Base-by-base conservation (phyloP, 2,797 vertebrate genomes). In the Gymnoscopelus braueri region DNA sequence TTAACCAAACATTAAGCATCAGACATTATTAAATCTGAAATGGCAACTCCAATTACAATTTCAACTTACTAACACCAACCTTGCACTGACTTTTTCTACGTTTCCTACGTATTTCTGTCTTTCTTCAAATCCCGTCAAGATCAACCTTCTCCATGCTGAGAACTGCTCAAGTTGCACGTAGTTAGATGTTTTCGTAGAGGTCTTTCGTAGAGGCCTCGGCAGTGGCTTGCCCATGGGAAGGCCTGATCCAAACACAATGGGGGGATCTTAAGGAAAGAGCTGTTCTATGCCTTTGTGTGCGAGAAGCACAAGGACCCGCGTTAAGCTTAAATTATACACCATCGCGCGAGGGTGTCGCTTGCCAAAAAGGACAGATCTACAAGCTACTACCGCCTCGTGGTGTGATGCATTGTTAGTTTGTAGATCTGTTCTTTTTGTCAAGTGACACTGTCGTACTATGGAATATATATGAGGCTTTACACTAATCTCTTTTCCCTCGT, bases 401-500 rank as follows among this genome's bases (percentile, higher is more conserved):
- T 35, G 32, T 35, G 32, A 35, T 35, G 4, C 32, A 7, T 35
- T 35, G 32, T 6, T 35, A 35, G 5, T 4, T 5, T 35, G 32
- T 35, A 35, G 32, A 35, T 35, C 32, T 35, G 32, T 35, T 35
- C 32, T 35, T 35, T 35, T 35, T 35, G 32, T 35, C 32, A 35
- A 35, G 32, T 35, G 32, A 35, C 32, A 35, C 32, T 35, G 32
- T 35, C 32, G 32, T 35, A 35, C 32, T 35, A 7, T 35, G 1
- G 29, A 35, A 4, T 35, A 35, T 35, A 35, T 35, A 35, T 35
- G 32, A 35, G 32, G 32, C 32, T 35, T 35, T 84, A 87, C 89
- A 84, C 84, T 93, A 90, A 94, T 91, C 91, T 91, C 88, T 86
- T 88, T 81, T 91, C 87, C 86, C 85, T 88, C 86, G 84, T 93